Conservation (phyloP, 2,888 invertebrate genomes). For the Pyrocoelia pectoralis region DNA sequence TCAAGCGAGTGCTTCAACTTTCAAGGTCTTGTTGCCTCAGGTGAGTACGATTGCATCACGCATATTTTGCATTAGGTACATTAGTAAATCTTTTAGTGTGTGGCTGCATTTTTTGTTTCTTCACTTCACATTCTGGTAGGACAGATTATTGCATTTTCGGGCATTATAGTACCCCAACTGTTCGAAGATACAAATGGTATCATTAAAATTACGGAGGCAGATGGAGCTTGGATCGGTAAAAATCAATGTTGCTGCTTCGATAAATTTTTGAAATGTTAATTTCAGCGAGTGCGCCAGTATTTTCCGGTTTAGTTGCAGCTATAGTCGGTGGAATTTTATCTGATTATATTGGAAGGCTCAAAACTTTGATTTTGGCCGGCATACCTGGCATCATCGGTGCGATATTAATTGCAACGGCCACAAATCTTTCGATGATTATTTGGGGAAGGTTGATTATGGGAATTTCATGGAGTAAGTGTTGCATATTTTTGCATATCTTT, state of each 20-base stretch:
- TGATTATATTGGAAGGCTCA: conserved; percentile 64
- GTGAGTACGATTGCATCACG: too few species aligned
- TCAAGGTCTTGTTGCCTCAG: too few species aligned
- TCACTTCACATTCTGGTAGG: conserved; percentile 58
- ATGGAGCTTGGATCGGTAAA: conserved; percentile 62
- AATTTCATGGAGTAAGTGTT: not conserved
- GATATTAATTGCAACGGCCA: conserved; percentile 62
- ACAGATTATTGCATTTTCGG: conserved; percentile 66
- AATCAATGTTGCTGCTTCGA: too few species aligned
- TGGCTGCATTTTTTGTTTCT: not conserved
- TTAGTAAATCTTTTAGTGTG: too few species aligned
- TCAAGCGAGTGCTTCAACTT: too few species aligned
- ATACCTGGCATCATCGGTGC: conserved; percentile 64
- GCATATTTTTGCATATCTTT: too few species aligned
- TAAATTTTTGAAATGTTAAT: too few species aligned
- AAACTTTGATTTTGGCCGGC: conserved; percentile 63
- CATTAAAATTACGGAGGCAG: conserved; percentile 52
- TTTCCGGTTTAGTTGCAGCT: conserved; percentile 64
- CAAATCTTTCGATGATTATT: not conserved
- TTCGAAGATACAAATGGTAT: conserved; percentile 46
- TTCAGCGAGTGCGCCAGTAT: conserved; percentile 64
- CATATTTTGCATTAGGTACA: too few species aligned
- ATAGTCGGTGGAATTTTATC: conserved; percentile 64
- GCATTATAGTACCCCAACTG: conserved; percentile 64
- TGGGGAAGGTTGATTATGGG: not conserved